Base-by-base conservation (phyloP, 2,888 invertebrate species). In the Fabriciana adippe region DNA sequence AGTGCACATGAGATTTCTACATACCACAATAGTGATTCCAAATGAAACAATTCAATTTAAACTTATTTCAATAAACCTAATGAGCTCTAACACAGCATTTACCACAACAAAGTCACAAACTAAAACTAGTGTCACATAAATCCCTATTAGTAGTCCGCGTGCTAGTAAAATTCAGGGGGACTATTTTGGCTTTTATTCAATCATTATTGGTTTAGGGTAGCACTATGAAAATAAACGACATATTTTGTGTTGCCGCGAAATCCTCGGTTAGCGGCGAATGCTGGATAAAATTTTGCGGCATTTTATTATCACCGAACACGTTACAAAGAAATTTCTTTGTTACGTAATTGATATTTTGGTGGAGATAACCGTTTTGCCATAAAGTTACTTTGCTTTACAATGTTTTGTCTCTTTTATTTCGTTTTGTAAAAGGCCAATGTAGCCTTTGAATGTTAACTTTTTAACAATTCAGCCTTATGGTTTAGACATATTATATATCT, bases 241-340 rank as follows among this genome's bases (percentile, higher is more conserved):
- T 66, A 60, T 60, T 66, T 54, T 60, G 54, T 21, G 35, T 18
- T 41, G 50, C 66, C 55, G 54, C 48, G 47, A 59, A 66, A 54
- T 59, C 21, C 59, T 55, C 63, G 55, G 51, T n/a, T 21, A 55
- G 14, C 59, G 54, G 31, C 51, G 54, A 60, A 60, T 66, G 48
- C 54, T 56, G 54, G 62, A 55, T 51, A 67, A 65, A 70, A 64
- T 56, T 63, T 54, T 64, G 51, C 47, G 70, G 66, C 54, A 69
- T 61, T 71, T 71, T 71, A 66, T 68, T 71, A 68, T 68, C 62
- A 66, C 35, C 47, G 54, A 66, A 59, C 60, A 68, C 65, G 70
- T 68, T 68, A 63, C 68, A 66, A 67, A 66, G 70, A 68, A 64
- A 66, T 64, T 64, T 61, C 63, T 68, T 68, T 66, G 68, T 68